Percentiles rank a stretch among this genome's conserved stretches.
These are phyloP conservation scores for Acanthopleura granulata DNA, from an alignment of 2,888 invertebrate species.

Conservation along the genomic window DNA sequence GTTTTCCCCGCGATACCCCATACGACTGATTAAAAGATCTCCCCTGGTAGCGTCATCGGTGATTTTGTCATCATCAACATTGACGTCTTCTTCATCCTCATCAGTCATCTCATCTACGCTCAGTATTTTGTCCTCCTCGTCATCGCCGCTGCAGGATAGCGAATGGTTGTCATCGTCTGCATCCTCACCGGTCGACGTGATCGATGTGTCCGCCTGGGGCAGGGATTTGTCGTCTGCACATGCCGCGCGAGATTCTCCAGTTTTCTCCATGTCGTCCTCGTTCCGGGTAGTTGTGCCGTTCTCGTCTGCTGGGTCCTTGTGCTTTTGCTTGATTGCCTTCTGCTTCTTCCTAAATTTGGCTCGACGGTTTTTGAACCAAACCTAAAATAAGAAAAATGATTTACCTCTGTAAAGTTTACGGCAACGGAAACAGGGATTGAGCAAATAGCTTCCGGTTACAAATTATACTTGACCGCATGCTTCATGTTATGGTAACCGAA, in stretches of 20 bases:
- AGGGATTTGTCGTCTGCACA: neutral
- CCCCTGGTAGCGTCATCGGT: neutral
- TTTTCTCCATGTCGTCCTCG: conserved; percentile 27
- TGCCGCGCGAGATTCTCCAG: neutral
- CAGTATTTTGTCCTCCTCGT: conserved; percentile 29
- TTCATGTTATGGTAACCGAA: too few species aligned
- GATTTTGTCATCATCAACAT: conserved; percentile 5
- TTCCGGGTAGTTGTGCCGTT: conserved; percentile 18
- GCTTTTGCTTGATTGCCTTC: conserved; percentile 37
- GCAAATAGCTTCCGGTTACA: too few species aligned
- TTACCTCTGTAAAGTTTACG: neutral
- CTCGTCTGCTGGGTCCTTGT: conserved; percentile 25
- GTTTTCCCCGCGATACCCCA: too few species aligned
- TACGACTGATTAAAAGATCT: too few species aligned
- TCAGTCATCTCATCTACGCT: conserved; percentile 30
- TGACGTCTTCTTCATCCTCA: conserved; percentile 13
- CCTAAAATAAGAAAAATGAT: conserved; percentile 74
- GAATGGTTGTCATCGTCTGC: conserved; percentile 21
- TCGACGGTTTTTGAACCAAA: conserved; percentile 98
- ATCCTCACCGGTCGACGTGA: conserved; percentile 24
- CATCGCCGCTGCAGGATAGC: conserved; percentile 19
- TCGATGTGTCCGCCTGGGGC: conserved; percentile 10
- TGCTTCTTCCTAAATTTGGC: conserved; percentile 98
- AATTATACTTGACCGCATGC: too few species aligned
- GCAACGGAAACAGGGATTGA: too few species aligned